Evolutionary conservation across 2,113 vertebrate species (phyloP).

Genomic region (Balaeniceps rex): DNA sequence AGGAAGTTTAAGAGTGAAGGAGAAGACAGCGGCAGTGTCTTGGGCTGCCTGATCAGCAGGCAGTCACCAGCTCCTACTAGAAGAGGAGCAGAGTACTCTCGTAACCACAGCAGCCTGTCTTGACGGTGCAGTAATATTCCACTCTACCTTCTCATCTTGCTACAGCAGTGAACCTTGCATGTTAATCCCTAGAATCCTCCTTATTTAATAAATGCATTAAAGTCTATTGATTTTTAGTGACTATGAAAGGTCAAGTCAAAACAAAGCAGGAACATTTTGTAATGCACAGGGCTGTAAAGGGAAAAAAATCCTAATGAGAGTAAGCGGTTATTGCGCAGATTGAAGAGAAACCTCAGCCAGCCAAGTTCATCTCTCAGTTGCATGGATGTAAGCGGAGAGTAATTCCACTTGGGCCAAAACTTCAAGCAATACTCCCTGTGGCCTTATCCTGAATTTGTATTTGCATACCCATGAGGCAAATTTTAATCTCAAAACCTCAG

Average conservation of each 20-base stretch:
- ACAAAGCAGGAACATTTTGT: conserved; percentile 18
- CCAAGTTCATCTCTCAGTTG: not conserved
- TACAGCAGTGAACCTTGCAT: not conserved
- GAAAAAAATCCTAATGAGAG: not conserved
- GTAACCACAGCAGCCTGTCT: not conserved
- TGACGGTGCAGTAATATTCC: not conserved
- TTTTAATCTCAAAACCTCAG: not conserved
- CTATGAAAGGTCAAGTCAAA: conserved; percentile 50
- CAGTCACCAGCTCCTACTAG: not conserved
- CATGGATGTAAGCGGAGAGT: not conserved
- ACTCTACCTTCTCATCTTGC: not conserved
- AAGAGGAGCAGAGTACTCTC: not conserved
- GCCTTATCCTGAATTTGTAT: not conserved
- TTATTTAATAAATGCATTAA: conserved; percentile 59
- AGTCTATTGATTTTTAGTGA: conserved; percentile 43
- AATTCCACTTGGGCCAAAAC: not conserved
- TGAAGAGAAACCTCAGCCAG: not conserved
- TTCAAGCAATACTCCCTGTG: not conserved
- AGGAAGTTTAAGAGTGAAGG: not conserved
- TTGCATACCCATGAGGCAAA: not conserved
- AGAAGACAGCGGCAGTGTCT: not conserved
- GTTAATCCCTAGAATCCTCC: conserved; percentile 10
- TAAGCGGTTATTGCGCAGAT: not conserved
- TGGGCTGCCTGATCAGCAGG: not conserved
- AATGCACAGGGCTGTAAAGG: not conserved